Evolutionary conservation across 2,888 invertebrate genomes (phyloP).

Genomic region (Idaea dimidiata): DNA sequence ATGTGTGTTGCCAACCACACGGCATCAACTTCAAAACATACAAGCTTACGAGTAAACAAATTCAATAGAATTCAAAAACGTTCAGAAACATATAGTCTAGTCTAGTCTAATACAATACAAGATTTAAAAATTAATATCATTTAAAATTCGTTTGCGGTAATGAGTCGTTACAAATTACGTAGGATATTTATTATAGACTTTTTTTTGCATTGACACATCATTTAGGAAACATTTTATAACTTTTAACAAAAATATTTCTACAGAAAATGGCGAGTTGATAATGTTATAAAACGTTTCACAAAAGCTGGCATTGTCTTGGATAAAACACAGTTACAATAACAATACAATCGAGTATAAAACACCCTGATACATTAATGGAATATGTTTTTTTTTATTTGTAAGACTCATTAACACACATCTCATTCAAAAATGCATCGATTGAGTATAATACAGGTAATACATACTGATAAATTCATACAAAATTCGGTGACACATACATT

Average conservation of each 20-base stretch:
- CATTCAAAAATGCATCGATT: constrained; percentile 70
- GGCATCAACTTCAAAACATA: constrained; percentile 19
- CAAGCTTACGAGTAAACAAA: constrained; percentile 16
- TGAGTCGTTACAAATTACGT: neutral
- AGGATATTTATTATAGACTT: neutral
- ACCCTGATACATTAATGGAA: neutral
- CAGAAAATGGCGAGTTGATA: too few species aligned
- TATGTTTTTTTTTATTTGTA: constrained; percentile 7
- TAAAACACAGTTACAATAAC: too few species aligned
- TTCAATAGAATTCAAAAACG: constrained; percentile 18
- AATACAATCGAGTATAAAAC: too few species aligned
- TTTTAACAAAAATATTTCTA: too few species aligned
- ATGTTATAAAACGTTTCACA: too few species aligned
- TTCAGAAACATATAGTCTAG: constrained; percentile 15
- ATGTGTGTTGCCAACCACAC: neutral
- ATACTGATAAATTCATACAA: constrained; percentile 65
- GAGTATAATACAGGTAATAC: constrained; percentile 75
- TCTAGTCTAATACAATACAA: constrained; percentile 15
- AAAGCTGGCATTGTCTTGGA: too few species aligned
- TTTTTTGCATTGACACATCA: too few species aligned
- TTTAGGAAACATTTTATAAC: too few species aligned
- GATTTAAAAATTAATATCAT: constrained; percentile 26
- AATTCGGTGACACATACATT: constrained; percentile 57
- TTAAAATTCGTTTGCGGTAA: constrained; percentile 11
- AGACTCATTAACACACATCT: constrained; percentile 12